Percentiles rank a stretch among this genome's conserved stretches.
phyloP scores from a whole-genome alignment of 2,113 vertebrate species.

The Xenopus laevis region DNA sequence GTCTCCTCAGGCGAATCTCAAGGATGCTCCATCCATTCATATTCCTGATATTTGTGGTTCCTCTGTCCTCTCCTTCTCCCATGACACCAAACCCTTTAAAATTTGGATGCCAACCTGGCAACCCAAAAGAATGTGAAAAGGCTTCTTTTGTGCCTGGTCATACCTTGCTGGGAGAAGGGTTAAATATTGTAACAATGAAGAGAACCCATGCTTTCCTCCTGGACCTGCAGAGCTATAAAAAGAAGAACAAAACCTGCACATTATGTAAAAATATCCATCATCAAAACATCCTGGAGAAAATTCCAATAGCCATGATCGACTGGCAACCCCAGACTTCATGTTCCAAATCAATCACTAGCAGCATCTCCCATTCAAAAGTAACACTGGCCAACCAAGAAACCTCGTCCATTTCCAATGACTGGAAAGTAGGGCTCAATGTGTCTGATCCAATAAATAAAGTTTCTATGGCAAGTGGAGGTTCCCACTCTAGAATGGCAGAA shows the following conservation, averaged over 20 bases:
- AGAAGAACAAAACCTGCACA: slow-evolving; percentile 50
- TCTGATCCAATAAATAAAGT: rapidly evolving
- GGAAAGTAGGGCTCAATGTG: slow-evolving; percentile 53
- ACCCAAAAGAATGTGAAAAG: neutral
- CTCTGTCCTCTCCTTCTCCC: too few species aligned
- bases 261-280: slow-evolving; percentile 63
- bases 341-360: slow-evolving; percentile 52
- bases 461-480: slow-evolving; percentile 51
- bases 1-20: too few species aligned
- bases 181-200: slow-evolving; percentile 51
- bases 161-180: slow-evolving; percentile 56
- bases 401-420: slow-evolving; percentile 61
- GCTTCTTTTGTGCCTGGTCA: slow-evolving; percentile 52
- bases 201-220: slow-evolving; percentile 49
- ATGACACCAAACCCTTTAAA: too few species aligned
- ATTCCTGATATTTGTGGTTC: too few species aligned
- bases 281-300: slow-evolving; percentile 54
- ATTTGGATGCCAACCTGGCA: neutral
- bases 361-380: slow-evolving; percentile 61
- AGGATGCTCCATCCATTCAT: too few species aligned
- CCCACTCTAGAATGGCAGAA: slow-evolving; percentile 59
- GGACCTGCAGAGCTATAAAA: slow-evolving; percentile 11
- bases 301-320: slow-evolving; percentile 64
- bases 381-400: slow-evolving; percentile 55
- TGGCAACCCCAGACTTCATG: slow-evolving; percentile 64